Conservation (phyloP, 2,888 invertebrate species). For the Pimpla rufipes region DNA sequence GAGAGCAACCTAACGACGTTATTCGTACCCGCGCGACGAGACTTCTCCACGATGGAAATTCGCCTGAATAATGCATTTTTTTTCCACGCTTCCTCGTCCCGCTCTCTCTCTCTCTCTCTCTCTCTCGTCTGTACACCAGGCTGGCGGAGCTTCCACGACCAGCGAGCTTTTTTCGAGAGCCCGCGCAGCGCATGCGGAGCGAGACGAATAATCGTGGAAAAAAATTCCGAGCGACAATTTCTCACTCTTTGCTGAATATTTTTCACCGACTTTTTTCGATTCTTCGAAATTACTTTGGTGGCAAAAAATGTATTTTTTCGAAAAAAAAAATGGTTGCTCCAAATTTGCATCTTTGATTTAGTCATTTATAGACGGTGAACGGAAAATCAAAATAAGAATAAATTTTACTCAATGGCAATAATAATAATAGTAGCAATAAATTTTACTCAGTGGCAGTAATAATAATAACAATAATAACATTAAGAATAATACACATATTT, state of each 20-base stretch:
- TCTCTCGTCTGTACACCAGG: no score
- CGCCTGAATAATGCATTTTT: slow-evolving; percentile 81
- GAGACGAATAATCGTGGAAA: background rate
- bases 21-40: slow-evolving; percentile 77
- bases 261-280: background rate
- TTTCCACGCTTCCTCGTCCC: slow-evolving; percentile 33
- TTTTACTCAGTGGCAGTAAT: no score
- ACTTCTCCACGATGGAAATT: slow-evolving; percentile 83
- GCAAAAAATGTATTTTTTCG: background rate
- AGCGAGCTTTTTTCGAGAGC: slow-evolving; percentile 29
- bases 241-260: background rate
- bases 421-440: no score
- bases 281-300: no score
- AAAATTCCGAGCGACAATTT: background rate
- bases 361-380: background rate
- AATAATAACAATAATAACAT: no score
- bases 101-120: no score
- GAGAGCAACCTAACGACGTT: slow-evolving; percentile 84
- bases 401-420: background rate
- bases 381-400: background rate
- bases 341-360: background rate
- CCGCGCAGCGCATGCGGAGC: background rate
- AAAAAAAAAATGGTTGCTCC: background rate
- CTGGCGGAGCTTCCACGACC: slow-evolving; percentile 1
- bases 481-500: no score